Evolutionary conservation across 2,113 vertebrate genomes (phyloP).

Genomic region (Cromileptes altivelis): DNA sequence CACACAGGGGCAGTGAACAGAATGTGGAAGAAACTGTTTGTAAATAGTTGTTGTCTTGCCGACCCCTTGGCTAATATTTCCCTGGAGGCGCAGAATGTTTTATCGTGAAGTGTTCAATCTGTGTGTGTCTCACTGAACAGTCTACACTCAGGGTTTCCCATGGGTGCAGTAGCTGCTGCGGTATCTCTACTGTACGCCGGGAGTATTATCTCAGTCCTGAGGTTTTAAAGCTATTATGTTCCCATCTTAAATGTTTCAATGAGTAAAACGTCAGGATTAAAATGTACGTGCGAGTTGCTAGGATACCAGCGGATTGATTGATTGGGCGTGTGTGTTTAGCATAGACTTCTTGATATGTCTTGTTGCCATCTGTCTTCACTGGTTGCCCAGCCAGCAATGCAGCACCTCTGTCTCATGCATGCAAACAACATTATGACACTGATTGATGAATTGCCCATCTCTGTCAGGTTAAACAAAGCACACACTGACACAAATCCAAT

Average conservation of each 20-base stretch:
- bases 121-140: slow-evolving; percentile 39
- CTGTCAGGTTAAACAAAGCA: slow-evolving; percentile 55
- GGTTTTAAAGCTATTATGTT: slow-evolving; percentile 38
- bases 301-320: slow-evolving; percentile 42
- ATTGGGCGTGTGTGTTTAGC: slow-evolving; percentile 9
- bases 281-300: slow-evolving; percentile 34
- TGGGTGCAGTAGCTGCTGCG: slow-evolving; percentile 49
- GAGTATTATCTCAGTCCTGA: slow-evolving; percentile 1
- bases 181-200: slow-evolving; percentile 1
- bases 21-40: slow-evolving; percentile 35
- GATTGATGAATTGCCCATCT: slow-evolving; percentile 47
- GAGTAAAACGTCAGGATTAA: not conserved
- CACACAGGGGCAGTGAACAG: slow-evolving; percentile 6
- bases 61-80: slow-evolving; percentile 51
- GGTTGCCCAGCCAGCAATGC: slow-evolving; percentile 1
- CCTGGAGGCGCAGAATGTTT: slow-evolving; percentile 45
- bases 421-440: slow-evolving; percentile 53
- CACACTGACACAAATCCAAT: slow-evolving; percentile 55
- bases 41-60: slow-evolving; percentile 59
- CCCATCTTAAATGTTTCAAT: not conserved
- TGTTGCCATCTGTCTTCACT: not conserved
- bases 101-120: slow-evolving; percentile 53
- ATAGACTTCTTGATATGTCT: slow-evolving; percentile 7
- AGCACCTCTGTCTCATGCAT: slow-evolving; percentile 25
- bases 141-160: slow-evolving; percentile 38